A percentile compares a stretch with the other conserved stretches of the same genome.
These are phyloP conservation scores for Ondatra zibethicus DNA, from an alignment of 2,113 vertebrate species.

Conservation along the genomic window DNA sequence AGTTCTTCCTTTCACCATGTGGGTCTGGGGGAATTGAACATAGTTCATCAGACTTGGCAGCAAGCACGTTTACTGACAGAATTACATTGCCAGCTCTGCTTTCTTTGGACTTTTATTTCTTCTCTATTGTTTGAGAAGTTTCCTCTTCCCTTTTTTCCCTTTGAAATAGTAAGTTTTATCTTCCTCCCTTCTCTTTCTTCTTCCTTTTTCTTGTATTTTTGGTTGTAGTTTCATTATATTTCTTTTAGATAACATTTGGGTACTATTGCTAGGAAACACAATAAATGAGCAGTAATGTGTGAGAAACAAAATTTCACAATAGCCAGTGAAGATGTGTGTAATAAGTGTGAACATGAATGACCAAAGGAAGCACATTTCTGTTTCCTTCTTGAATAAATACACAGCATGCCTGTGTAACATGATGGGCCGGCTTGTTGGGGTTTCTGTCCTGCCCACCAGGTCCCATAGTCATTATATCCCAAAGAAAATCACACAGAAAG, in stretches of 20 bases:
- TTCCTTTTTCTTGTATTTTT: not conserved
- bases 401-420: constrained; percentile 5
- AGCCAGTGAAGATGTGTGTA: not conserved
- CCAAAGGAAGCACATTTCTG: not conserved
- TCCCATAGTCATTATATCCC: no score
- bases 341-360: not conserved
- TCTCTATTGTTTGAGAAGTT: not conserved
- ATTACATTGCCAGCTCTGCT: no score
- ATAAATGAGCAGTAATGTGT: not conserved
- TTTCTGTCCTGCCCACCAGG: no score
- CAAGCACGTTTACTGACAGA: not conserved
- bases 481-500: no score
- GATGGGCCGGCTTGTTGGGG: no score
- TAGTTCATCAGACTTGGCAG: not conserved
- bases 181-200: not conserved
- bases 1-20: not conserved
- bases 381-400: not conserved
- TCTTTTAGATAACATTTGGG: constrained; percentile 19
- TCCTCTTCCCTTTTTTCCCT: not conserved
- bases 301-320: not conserved
- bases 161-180: not conserved
- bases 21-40: not conserved
- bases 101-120: not conserved
- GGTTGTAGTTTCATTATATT: constrained; percentile 16
- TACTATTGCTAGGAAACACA: not conserved